Evolutionary conservation across 2,797 vertebrate genomes (phyloP), one percentile per base, ranked within the genome.

Genomic region (Knipowitschia caucasica): DNA sequence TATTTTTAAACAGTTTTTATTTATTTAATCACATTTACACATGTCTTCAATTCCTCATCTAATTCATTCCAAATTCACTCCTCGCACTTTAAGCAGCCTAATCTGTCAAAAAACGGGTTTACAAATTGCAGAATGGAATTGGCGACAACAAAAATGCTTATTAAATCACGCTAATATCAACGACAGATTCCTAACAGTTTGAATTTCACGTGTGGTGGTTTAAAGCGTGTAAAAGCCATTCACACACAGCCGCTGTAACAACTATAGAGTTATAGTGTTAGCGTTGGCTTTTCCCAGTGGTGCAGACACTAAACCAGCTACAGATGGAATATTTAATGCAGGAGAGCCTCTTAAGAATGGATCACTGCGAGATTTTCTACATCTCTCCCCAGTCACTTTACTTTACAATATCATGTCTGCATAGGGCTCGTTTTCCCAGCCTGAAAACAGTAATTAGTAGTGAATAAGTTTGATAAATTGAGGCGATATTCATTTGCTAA

Each of bases 281-380:
- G 55, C 29, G 39, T n/a, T 55, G 33, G 33, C 50, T 43, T 58
- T 63, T 59, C 58, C 63, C 51, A 33, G 50, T 53, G 59, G 69
- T 56, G 15, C 11, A 29, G 66, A 58, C 74, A 59, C 52, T 56
- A 63, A 53, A 79, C 64, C 67, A 64, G 69, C 73, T 77, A 73
- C 75, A 71, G 71, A 72, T 76, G 54, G 77, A 84, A 82, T 79
- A 66, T 71, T 73, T 64, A 67, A 78, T 77, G 69, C 2, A 10
- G 12, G 53, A 56, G 59, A 50, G 51, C 66, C 58, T 30, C 45
- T 47, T 40, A 54, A 75, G 71, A 80, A 79, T 59, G 38, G 56
- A 67, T 74, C 64, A 31, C 44, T 57, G 57, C 62, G 55, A 65
- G 23, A 56, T 47, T 61, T 5, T 43, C 58, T 67, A 74, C 62